Conservation (phyloP, 1,140 invertebrate genomes). For the Nebria ingens region DNA sequence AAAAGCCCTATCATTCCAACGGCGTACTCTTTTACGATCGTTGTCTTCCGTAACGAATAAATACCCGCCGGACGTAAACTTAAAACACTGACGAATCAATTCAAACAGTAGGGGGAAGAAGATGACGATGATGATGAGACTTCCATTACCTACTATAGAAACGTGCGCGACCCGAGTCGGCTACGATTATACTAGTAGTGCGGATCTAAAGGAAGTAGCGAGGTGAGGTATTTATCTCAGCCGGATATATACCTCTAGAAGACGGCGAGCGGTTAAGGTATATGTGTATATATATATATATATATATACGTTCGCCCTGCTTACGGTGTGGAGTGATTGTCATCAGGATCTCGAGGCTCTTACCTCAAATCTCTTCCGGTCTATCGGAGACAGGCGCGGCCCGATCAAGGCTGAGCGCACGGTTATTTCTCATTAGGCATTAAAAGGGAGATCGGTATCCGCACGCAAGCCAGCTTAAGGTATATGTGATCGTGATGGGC, state of each 20-base stretch:
- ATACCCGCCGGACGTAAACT: neutral
- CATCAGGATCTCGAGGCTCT: constrained; percentile 7
- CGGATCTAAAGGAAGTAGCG: neutral
- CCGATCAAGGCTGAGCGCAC: neutral
- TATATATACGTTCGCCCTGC: no score
- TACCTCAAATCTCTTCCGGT: constrained; percentile 8
- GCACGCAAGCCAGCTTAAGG: constrained; percentile 9
- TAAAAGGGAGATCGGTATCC: constrained; percentile 4
- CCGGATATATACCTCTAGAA: neutral
- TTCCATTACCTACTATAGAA: neutral
- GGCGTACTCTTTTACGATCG: neutral
- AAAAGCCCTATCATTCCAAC: neutral
- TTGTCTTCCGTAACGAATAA: neutral
- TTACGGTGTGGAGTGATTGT: constrained; percentile 2
- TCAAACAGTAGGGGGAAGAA: neutral
- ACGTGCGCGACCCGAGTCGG: neutral
- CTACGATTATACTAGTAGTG: neutral
- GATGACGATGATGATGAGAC: no score
- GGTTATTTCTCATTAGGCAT: constrained; percentile 11
- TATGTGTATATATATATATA: no score
- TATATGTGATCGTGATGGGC: constrained; percentile 4
- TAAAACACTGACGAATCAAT: constrained; percentile 7
- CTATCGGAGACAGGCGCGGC: constrained; percentile 4
- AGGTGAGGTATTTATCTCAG: neutral
- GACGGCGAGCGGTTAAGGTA: neutral